These are phyloP conservation scores for Symphodus melops DNA, from an alignment of 2,113 vertebrate genomes.

Conservation along the genomic window DNA sequence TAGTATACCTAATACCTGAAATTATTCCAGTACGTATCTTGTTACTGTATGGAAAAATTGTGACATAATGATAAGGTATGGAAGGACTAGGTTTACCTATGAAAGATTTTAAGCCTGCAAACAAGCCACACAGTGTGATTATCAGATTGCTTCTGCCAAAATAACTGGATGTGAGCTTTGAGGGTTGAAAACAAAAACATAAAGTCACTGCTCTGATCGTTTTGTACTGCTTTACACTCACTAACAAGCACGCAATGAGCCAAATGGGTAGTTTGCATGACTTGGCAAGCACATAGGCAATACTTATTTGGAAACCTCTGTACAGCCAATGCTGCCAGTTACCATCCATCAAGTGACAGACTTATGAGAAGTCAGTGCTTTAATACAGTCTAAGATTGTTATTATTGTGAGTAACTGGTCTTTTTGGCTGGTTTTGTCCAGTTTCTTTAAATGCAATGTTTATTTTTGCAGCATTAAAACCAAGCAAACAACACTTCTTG, in stretches of 20 bases:
- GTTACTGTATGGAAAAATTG: slow-evolving; percentile 34
- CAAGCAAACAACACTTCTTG: slow-evolving; percentile 47
- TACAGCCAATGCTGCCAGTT: slow-evolving; percentile 43
- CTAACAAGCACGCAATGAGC: slow-evolving; percentile 55
- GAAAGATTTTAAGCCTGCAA: slow-evolving; percentile 34
- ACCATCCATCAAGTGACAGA: slow-evolving; percentile 52
- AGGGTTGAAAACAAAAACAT: slow-evolving; percentile 49
- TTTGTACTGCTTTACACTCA: slow-evolving; percentile 56
- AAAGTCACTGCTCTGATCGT: slow-evolving; percentile 41
- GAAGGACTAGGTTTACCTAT: slow-evolving; percentile 26
- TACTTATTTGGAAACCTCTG: slow-evolving; percentile 53
- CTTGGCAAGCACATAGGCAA: slow-evolving; percentile 61
- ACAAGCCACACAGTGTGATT: slow-evolving; percentile 32
- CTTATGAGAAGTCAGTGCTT: slow-evolving; percentile 39
- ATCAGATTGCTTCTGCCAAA: slow-evolving; percentile 48
- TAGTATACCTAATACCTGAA: slow-evolving; percentile 27
- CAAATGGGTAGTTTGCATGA: slow-evolving; percentile 58
- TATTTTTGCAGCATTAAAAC: slow-evolving; percentile 33
- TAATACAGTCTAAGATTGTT: slow-evolving; percentile 51
- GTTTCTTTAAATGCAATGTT: slow-evolving; percentile 46
- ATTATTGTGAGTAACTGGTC: slow-evolving; percentile 34
- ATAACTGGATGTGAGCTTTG: slow-evolving; percentile 31
- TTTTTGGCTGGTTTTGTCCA: slow-evolving; percentile 3
- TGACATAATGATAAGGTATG: slow-evolving; percentile 49
- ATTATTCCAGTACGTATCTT: slow-evolving; percentile 21